A percentile compares a stretch with the other conserved stretches of the same genome.
Evolutionary conservation across 1,140 invertebrate genomes (phyloP).

Genomic region (Papilio polyxenes): DNA sequence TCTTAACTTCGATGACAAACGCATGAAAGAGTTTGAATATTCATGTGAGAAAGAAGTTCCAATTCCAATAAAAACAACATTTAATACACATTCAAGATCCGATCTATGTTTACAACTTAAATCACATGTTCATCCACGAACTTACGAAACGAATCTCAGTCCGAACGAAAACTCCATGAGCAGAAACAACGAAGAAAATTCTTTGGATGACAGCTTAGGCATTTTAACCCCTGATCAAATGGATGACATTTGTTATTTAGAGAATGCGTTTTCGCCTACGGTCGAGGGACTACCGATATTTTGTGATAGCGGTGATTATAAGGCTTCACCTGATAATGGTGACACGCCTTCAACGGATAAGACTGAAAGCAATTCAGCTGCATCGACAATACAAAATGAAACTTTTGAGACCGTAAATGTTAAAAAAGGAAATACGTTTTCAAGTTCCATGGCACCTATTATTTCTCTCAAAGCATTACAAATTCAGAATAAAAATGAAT

Average conservation of each 20-base stretch:
- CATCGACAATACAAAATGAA: conserved; percentile 77
- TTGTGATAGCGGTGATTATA: conserved; percentile 70
- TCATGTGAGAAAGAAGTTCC: conserved; percentile 73
- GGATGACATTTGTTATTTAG: conserved; percentile 85
- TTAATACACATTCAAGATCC: conserved; percentile 71
- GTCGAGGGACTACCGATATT: conserved; percentile 77
- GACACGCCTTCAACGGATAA: conserved; percentile 80
- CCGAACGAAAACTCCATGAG: conserved; percentile 76
- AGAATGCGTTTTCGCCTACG: conserved; percentile 82
- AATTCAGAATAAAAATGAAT: conserved; percentile 47
- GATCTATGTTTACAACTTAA: conserved; percentile 75
- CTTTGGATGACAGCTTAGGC: conserved; percentile 90
- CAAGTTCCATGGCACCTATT: conserved; percentile 57
- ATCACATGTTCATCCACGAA: conserved; percentile 64
- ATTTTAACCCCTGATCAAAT: conserved; percentile 93
- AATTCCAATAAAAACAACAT: conserved; percentile 62
- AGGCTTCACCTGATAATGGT: conserved; percentile 72
- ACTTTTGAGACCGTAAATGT: conserved; percentile 62
- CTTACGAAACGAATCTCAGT: conserved; percentile 69
- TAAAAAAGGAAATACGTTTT: conserved; percentile 48
- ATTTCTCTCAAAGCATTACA: conserved; percentile 61
- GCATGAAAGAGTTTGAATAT: conserved; percentile 77
- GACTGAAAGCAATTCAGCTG: conserved; percentile 76
- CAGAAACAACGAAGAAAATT: conserved; percentile 86
- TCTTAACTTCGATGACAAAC: conserved; percentile 74